Percentiles rank a stretch among this genome's conserved stretches.
Evolutionary conservation across 2,113 vertebrate genomes (phyloP).

Genomic region (Pyrgilauda ruficollis): DNA sequence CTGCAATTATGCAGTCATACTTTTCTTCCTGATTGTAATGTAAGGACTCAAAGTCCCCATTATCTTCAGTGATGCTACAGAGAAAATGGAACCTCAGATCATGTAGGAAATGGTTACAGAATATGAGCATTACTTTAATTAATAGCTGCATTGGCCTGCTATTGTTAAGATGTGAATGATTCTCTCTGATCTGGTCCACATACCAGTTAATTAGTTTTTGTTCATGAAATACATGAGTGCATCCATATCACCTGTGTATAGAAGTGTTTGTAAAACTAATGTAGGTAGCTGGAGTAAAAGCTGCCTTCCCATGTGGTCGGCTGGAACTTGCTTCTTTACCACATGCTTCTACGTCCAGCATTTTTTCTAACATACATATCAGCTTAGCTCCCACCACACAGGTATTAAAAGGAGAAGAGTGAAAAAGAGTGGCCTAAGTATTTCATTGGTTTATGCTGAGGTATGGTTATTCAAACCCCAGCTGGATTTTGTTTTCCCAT

Average conservation of each 20-base stretch:
- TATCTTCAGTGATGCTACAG: background rate
- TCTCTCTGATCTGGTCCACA: background rate
- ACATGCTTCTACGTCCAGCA: background rate
- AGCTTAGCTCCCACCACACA: background rate
- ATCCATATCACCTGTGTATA: background rate
- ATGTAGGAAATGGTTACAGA: background rate
- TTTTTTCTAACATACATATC: background rate
- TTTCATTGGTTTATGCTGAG: background rate
- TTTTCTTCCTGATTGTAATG: background rate
- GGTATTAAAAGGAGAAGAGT: background rate
- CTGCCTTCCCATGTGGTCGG: background rate
- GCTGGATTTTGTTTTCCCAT: background rate
- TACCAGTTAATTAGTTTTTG: background rate
- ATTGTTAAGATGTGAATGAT: background rate
- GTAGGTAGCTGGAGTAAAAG: background rate
- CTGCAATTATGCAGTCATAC: background rate
- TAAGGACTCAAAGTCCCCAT: rapidly evolving
- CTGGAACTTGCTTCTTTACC: background rate
- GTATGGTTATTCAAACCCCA: background rate
- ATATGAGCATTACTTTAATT: background rate
- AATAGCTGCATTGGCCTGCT: background rate
- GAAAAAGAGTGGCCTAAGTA: background rate
- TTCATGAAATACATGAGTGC: background rate
- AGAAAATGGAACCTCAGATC: background rate
- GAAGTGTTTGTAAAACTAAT: background rate